These are phyloP conservation scores for Meloidogyne hapla DNA, from an alignment of 1,140 invertebrate genomes.

Conservation along the genomic window DNA sequence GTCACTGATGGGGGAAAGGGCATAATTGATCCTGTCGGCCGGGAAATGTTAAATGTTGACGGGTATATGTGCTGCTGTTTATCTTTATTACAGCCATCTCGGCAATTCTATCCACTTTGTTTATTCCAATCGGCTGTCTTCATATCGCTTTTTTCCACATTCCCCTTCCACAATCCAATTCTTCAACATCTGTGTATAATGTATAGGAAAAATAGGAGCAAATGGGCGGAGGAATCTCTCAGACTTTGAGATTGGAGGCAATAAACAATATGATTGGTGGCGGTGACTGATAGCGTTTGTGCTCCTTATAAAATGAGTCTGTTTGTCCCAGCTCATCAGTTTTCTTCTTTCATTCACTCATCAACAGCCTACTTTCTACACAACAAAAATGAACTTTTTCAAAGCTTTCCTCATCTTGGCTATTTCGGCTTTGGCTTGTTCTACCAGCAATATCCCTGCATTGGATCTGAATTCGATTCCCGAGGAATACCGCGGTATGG, in stretches of 20 bases:
- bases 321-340: neutral
- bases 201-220: neutral
- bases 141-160: neutral
- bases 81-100: neutral
- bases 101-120: neutral
- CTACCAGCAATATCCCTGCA: neutral
- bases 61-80: neutral
- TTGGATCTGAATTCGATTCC: constrained; percentile 18
- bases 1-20: neutral
- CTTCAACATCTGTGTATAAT: neutral
- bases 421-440: neutral
- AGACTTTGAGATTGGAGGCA: neutral
- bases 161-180: neutral
- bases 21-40: neutral
- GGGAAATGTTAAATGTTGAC: neutral
- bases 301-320: neutral
- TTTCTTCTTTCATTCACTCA: neutral
- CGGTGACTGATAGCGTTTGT: neutral
- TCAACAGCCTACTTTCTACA: neutral
- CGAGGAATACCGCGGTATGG: constrained; percentile 18
- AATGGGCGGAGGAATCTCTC: constrained; percentile 1
- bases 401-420: neutral
- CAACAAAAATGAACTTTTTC: neutral
- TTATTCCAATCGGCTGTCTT: neutral
- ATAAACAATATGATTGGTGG: neutral